Conservation (phyloP, 2,113 vertebrate genomes). For the Aegithalos caudatus region DNA sequence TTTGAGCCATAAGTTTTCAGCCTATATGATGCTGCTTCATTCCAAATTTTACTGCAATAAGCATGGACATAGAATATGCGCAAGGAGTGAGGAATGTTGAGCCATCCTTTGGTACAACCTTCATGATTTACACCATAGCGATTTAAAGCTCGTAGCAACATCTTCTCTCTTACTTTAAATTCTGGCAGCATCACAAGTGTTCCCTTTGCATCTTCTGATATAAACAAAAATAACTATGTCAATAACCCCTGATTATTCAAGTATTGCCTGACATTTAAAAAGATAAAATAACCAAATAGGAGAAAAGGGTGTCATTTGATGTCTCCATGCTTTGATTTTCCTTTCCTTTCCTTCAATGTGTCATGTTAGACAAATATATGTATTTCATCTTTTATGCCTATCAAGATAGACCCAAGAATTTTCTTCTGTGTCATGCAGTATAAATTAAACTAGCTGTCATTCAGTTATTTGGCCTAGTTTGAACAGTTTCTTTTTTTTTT, state of each 20-base stretch:
- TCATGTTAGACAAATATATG: neutral
- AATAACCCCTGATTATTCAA: neutral
- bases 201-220: constrained; percentile 87
- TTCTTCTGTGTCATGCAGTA: neutral
- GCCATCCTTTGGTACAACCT: constrained; percentile 85
- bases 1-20: constrained; percentile 76
- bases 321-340: neutral
- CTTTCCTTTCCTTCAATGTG: neutral
- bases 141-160: constrained; percentile 87
- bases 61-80: constrained; percentile 91
- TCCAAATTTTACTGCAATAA: constrained; percentile 94
- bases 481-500: neutral
- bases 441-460: neutral
- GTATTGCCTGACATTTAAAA: neutral
- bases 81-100: constrained; percentile 88
- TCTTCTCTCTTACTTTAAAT: constrained; percentile 86
- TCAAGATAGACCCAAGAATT: neutral
- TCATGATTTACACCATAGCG: constrained; percentile 83
- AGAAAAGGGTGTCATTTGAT: neutral
- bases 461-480: neutral
- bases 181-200: constrained; percentile 83
- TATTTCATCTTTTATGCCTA: neutral
- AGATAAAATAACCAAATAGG: neutral
- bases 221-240: constrained; percentile 4
- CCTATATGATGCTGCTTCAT: constrained; percentile 83